These are phyloP conservation scores for Drosophila neonasuta DNA, from an alignment of 2,888 invertebrate species.

Conservation along the genomic window DNA sequence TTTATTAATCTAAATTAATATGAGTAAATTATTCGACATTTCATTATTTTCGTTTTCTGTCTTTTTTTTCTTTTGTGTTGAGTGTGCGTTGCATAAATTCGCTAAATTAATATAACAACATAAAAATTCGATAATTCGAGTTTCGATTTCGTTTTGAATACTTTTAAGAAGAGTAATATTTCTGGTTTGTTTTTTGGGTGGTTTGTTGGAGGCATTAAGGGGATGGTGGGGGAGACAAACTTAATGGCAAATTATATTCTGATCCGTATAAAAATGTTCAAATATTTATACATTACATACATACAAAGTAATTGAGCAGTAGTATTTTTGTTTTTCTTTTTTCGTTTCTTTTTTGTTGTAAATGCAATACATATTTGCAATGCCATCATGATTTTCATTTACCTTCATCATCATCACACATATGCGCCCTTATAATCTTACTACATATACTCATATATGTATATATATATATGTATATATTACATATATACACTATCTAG, in stretches of 20 bases:
- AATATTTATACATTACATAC: slow-evolving; percentile 40
- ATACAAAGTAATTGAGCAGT: slow-evolving; percentile 41
- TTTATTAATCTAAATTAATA: slow-evolving; percentile 15
- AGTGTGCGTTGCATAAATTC: slow-evolving; percentile 37
- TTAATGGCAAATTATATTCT: slow-evolving; percentile 28
- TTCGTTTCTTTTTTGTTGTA: slow-evolving; percentile 12
- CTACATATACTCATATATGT: slow-evolving; percentile 8
- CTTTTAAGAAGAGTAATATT: neutral
- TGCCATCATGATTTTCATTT: slow-evolving; percentile 16
- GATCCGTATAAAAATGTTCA: slow-evolving; percentile 32
- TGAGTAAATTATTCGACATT: slow-evolving; percentile 15
- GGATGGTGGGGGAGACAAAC: neutral
- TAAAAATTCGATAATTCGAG: slow-evolving; percentile 11
- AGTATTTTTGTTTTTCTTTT: neutral
- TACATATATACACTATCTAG: slow-evolving; percentile 9
- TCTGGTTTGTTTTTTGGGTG: slow-evolving; percentile 2
- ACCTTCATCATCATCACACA: slow-evolving; percentile 11
- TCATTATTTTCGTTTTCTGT: neutral
- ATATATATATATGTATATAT: slow-evolving; percentile 7
- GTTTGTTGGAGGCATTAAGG: neutral
- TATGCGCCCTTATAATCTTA: slow-evolving; percentile 17
- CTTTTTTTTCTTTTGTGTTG: slow-evolving; percentile 13
- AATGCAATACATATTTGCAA: slow-evolving; percentile 41
- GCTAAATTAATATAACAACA: slow-evolving; percentile 19
- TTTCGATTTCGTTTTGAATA: slow-evolving; percentile 11